Base-by-base conservation (phyloP, 92 coral and sea anemone species). In the Heteractis magnifica region DNA sequence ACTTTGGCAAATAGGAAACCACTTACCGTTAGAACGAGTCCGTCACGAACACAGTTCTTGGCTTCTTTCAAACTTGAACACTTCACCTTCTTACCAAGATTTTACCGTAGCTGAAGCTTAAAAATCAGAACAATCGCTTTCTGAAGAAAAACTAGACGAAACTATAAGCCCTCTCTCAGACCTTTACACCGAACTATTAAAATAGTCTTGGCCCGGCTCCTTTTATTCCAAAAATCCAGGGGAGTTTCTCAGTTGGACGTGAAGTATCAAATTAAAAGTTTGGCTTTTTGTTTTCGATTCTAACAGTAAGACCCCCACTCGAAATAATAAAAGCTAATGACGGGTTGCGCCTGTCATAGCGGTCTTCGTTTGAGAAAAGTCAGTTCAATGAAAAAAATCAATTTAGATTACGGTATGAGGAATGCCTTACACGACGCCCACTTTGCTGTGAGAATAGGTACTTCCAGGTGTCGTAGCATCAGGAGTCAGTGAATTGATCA, bases 221-320 rank as follows among this genome's bases (percentile, higher is more conserved):
- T 68, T 68, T 68, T 68, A 48, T 6, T 23, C 73, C 9, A 9
- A 8, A 4, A 68, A 21, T 21, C 73, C 50, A 21, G 15, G 73
- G 9, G 73, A 20, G 73, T 21, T 34, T 68, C 73, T 26, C 73
- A 68, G 73, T 10, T 26, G 73, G 73, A 68, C 13, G 73, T 26
- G 49, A 10, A 68, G 73, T 68, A 68, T 68, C 73, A 68, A 26
- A 21, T 68, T 53, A 23, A 21, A 26, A 26, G 19, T 23, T 21
- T 5, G 34, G 14, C 23, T 68, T 20, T 44, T 68, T 68, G 73
- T 68, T 68, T 21, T 64, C 12, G 48, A 4, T 2, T 0, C 49
- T 21, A 68, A 68, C 49, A 68, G 71, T 11, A 10, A 68, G 73
- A 68, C 73, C 50, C 73, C 73, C 73, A 68, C 73, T 68, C 0